phyloP scores from a whole-genome alignment of 2,113 vertebrate genomes.

The Clinocottus analis region DNA sequence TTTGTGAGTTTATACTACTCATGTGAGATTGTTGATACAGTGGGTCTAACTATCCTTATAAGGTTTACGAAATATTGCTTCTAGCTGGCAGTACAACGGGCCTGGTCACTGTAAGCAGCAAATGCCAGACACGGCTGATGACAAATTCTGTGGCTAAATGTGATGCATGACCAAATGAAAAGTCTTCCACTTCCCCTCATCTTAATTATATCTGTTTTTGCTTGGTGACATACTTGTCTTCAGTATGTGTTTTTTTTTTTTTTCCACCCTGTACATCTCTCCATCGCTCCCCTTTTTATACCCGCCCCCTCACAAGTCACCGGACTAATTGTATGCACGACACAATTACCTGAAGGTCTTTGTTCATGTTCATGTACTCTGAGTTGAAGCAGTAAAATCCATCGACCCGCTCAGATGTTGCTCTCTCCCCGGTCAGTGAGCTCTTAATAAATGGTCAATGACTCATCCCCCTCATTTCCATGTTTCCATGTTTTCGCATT shows the following conservation, averaged over 20 bases:
- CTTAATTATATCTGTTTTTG: slow-evolving; percentile 25
- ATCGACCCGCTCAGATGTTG: slow-evolving; percentile 30
- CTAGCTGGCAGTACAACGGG: slow-evolving; percentile 18
- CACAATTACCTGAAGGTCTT: slow-evolving; percentile 6
- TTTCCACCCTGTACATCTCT: slow-evolving; percentile 4
- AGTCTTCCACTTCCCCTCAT: slow-evolving; percentile 28
- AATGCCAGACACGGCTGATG: slow-evolving; percentile 37
- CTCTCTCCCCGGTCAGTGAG: slow-evolving; percentile 25
- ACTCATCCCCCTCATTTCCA: slow-evolving; percentile 63
- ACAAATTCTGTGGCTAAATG: slow-evolving; percentile 33
- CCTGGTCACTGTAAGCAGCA: slow-evolving; percentile 26
- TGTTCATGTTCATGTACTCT: slow-evolving; percentile 18
- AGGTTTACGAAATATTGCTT: slow-evolving; percentile 37
- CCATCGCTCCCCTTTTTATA: slow-evolving; percentile 2
- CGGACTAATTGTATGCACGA: neutral
- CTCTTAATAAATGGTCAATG: slow-evolving; percentile 50
- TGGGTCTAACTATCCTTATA: slow-evolving; percentile 17
- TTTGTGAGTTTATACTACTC: slow-evolving; percentile 10
- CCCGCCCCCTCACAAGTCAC: slow-evolving; percentile 20
- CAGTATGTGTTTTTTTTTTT: too few relatives aligned
- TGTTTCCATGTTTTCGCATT: slow-evolving; percentile 57
- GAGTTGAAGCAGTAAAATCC: slow-evolving; percentile 21
- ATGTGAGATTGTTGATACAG: slow-evolving; percentile 4
- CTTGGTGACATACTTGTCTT: too few relatives aligned
- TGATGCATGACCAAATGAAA: slow-evolving; percentile 42